Evolutionary conservation across 2,797 vertebrate genomes (phyloP), one percentile per base, ranked within the genome.

Genomic region (Oryzias dopingdopingensis): DNA sequence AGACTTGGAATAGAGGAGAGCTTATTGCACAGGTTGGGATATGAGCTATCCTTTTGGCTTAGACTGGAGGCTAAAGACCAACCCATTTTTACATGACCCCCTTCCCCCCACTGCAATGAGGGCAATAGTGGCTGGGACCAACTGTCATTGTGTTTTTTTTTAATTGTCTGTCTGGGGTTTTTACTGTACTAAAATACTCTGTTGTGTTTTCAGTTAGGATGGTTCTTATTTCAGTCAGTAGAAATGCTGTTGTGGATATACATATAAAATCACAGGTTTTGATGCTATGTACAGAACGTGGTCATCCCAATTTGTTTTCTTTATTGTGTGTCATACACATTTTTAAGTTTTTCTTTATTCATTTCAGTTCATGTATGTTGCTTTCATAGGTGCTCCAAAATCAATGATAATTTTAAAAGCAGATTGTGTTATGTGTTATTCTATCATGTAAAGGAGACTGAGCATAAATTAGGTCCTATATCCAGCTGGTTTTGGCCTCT

Each of bases 121-220:
- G 72, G 72, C 78, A 83, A 64, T 71, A 74, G 66, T 65, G 67
- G 49, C 70, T 84, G 80, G 72, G 77, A 81, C 71, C 70, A 79
- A 76, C 62, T 81, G 65, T 70, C 59, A 40, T 76, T 72, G 66
- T 78, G 45, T 59, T 59, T 63, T 53, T 56, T 29, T 29, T 29
- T 6, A 12, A 47, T n/a, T 14, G 53, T 41, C 57, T 47, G 45
- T 50, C 15, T 29, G 20, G 14, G 42, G 49, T 47, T 61, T 7
- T 29, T 42, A 68, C 62, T 54, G 52, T 15, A 8, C 14, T 24
- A 42, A 43, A 37, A 69, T 13, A 52, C 52, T 46, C 24, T 42
- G 16, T 4, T 37, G 32, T 37, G 32, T 37, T 37, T 37, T 37
- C 32, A 13, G 10, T 37, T 6, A 32, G 26, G n/a, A 17, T 24